Evolutionary conservation across 2,797 vertebrate species (phyloP).

Genomic region (Pangasius macronema): DNA sequence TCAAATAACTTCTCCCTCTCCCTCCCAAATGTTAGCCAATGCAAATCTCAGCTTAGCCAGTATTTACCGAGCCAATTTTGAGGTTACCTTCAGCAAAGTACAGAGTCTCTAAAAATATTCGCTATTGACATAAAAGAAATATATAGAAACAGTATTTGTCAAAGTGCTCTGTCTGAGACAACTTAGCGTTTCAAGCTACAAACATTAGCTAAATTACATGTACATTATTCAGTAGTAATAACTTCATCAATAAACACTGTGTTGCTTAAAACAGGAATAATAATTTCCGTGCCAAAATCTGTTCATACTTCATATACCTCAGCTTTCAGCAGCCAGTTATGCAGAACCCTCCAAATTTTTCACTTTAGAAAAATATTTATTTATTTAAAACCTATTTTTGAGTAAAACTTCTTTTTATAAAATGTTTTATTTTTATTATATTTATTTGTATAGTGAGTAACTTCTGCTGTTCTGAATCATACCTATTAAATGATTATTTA

Average conservation of each 20-base stretch:
- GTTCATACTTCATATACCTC: not conserved
- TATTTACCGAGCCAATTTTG: conserved; percentile 61
- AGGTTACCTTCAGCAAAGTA: conserved; percentile 57
- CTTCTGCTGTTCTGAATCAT: not conserved
- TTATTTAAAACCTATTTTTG: not conserved
- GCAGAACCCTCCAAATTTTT: not conserved
- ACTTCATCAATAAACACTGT: not conserved
- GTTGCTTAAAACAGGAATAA: not conserved
- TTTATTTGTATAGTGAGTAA: not conserved
- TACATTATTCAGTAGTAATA: conserved; percentile 2
- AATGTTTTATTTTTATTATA: too few relatives aligned
- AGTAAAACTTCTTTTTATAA: too few relatives aligned
- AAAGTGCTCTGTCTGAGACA: conserved; percentile 32
- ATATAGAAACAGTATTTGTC: conserved; percentile 46
- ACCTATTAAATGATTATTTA: not conserved
- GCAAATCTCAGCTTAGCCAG: conserved; percentile 62
- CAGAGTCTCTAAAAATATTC: conserved; percentile 52
- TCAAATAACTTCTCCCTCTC: conserved; percentile 57
- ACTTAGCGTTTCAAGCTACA: conserved; percentile 26
- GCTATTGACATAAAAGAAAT: conserved; percentile 52
- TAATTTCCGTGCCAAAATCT: not conserved
- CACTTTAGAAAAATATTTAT: not conserved
- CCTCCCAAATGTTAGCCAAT: conserved; percentile 61
- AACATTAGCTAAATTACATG: not conserved
- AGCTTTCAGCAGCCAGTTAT: not conserved